Base-by-base conservation (phyloP, 2,113 vertebrate species). In the Boleophthalmus pectinirostris region DNA sequence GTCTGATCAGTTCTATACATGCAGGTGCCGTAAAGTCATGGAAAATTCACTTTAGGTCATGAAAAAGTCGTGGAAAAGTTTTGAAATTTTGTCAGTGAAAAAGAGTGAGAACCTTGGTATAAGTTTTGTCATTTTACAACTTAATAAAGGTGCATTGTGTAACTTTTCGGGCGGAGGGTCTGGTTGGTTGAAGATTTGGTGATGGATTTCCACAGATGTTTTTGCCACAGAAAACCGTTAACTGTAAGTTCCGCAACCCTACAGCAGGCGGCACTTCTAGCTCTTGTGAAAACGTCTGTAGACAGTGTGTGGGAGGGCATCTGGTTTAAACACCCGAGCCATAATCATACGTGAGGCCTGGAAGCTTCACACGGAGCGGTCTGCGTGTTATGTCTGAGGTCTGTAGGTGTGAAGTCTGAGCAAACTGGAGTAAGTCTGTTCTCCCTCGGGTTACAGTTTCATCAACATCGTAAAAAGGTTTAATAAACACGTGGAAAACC, bases 401-500 rank as follows among this genome's bases (percentile, higher is more conserved):
- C 16, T 63, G 25, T 18, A 25, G 11, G 33, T 38, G 70, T 38
- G 70, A 63, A 71, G 68, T 33, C 21, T 7, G n/a, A 6, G 10
- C 15, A 47, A 4, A 16, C 49, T 33, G 33, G 16, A 54, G n/a
- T 60, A 47, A 73, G 60, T 47, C 18, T 25, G 72, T 65, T 78
- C 33, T n/a, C 46, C 16, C 47, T 18, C 18, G 66, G 58, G 38
- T 72, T 70, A 6, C 43, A 66, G 70, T 81, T 74, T 78, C 35
- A 20, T 47, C 47, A 60, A 75, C 61, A 76, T 71, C 38, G 49
- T 66, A 64, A 53, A 61, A 78, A 77, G 75, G 75, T 74, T 70
- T 68, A 66, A 73, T 86, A 79, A 86, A 81, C 72, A 84, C 75
- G 67, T 66, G 74, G 75, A 74, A 88, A 75, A 72, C 79, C 77